phyloP scores from a whole-genome alignment of 2,888 invertebrate genomes.

The Melanchra persicariae region DNA sequence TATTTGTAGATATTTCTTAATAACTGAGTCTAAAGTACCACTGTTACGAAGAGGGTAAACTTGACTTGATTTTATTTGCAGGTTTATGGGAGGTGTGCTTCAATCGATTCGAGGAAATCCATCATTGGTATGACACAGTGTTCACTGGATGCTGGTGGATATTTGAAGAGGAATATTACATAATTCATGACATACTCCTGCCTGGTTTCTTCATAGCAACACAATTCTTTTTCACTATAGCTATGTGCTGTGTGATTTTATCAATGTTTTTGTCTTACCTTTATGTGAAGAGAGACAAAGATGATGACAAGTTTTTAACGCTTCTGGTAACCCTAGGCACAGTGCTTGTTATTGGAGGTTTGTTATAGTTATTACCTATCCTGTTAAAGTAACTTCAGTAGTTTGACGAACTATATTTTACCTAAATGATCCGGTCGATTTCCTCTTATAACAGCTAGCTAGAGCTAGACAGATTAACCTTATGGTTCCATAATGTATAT shows the following conservation, averaged over 20 bases:
- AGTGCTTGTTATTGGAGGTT: conserved; percentile 93
- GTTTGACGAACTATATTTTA: no score
- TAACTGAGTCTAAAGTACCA: neutral
- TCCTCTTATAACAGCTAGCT: no score
- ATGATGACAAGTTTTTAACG: conserved; percentile 94
- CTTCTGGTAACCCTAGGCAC: conserved; percentile 94
- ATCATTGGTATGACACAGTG: conserved; percentile 95
- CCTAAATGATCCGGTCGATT: no score
- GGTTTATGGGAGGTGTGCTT: conserved; percentile 99
- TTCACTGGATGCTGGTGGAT: conserved; percentile 99
- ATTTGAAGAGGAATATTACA: conserved; percentile 98
- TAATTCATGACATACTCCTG: conserved; percentile 96
- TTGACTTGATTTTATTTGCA: conserved; percentile 74
- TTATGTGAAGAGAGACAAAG: conserved; percentile 94
- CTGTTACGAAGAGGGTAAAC: neutral
- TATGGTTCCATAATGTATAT: neutral
- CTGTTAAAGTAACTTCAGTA: neutral
- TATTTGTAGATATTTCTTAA: neutral
- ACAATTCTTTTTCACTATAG: conserved; percentile 97
- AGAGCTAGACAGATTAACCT: no score
- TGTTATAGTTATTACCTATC: conserved; percentile 55
- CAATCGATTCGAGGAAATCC: conserved; percentile 95
- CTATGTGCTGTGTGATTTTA: conserved; percentile 95
- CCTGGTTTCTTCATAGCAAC: conserved; percentile 98
- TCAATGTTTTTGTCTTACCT: conserved; percentile 94